Evolutionary conservation across 2,113 vertebrate species (phyloP).

Genomic region (Hemicordylus capensis): DNA sequence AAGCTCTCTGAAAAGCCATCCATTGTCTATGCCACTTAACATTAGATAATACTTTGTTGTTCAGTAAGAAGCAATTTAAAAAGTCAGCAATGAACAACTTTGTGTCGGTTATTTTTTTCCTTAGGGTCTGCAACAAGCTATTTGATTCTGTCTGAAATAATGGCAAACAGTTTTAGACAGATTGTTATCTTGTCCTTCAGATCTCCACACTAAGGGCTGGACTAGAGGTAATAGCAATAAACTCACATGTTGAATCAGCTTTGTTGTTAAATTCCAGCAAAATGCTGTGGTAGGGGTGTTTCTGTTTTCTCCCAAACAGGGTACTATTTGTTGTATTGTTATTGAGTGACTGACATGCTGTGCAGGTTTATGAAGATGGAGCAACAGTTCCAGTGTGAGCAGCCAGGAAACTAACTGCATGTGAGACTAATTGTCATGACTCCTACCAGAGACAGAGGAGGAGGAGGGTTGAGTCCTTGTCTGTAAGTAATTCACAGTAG

Average conservation of each 20-base stretch:
- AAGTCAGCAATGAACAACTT: slow-evolving; percentile 53
- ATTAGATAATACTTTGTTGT: slow-evolving; percentile 66
- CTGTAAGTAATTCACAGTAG: too few relatives aligned
- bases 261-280: neutral
- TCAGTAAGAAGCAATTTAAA: slow-evolving; percentile 65
- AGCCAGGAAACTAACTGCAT: too few relatives aligned
- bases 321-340: too few relatives aligned
- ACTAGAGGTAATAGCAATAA: neutral
- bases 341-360: too few relatives aligned
- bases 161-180: slow-evolving; percentile 46
- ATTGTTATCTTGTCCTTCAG: slow-evolving; percentile 49
- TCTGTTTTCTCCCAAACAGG: too few relatives aligned
- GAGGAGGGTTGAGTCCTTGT: too few relatives aligned
- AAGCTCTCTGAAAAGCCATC: slow-evolving; percentile 58
- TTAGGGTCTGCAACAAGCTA: slow-evolving; percentile 50
- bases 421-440: too few relatives aligned
- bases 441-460: too few relatives aligned
- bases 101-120: slow-evolving; percentile 69
- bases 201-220: neutral
- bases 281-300: neutral
- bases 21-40: slow-evolving; percentile 70
- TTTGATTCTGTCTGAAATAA: slow-evolving; percentile 69
- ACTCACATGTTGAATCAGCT: neutral
- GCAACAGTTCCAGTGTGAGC: too few relatives aligned
- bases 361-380: too few relatives aligned